phyloP scores from a whole-genome alignment of 2,888 invertebrate species.

The Coelogynopora nodosa region DNA sequence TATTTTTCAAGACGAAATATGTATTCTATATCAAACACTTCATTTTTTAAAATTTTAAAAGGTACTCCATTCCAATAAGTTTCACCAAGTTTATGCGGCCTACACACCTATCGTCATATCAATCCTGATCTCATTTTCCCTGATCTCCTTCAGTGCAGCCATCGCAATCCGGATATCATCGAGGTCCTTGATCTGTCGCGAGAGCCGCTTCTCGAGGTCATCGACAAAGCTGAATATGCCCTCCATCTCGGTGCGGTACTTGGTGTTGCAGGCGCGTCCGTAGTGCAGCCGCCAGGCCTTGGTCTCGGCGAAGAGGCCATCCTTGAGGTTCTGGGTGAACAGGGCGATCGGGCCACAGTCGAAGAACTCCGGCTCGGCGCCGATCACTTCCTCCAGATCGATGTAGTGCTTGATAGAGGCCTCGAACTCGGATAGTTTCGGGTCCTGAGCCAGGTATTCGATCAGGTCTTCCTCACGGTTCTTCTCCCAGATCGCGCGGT shows the following conservation, averaged over 20 bases:
- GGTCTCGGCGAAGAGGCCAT: slow-evolving; percentile 72
- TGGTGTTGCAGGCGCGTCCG: slow-evolving; percentile 60
- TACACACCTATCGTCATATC: slow-evolving; percentile 84
- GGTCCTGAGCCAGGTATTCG: slow-evolving; percentile 60
- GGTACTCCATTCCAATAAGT: no score
- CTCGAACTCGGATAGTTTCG: slow-evolving; percentile 63
- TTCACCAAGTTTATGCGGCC: no score
- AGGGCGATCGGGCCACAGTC: slow-evolving; percentile 61
- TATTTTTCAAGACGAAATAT: no score
- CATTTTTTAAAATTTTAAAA: no score
- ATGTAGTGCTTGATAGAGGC: slow-evolving; percentile 61
- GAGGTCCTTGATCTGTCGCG: slow-evolving; percentile 76
- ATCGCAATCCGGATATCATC: slow-evolving; percentile 89
- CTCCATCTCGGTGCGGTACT: slow-evolving; percentile 61
- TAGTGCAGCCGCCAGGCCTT: slow-evolving; percentile 61
- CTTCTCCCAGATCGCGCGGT: slow-evolving; percentile 66
- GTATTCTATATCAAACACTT: no score
- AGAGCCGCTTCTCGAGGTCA: slow-evolving; percentile 82
- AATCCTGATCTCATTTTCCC: slow-evolving; percentile 90
- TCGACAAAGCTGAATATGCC: slow-evolving; percentile 70
- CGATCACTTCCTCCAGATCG: slow-evolving; percentile 58
- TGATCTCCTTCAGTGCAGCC: slow-evolving; percentile 72
- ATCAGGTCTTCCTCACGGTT: slow-evolving; percentile 60
- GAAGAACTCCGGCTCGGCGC: slow-evolving; percentile 57
- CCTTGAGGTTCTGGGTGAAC: slow-evolving; percentile 69